Percentiles rank a stretch among this genome's conserved stretches.
Conservation (phyloP, 53 echinoderm and acorn worm species). For the Arbacia lixula region DNA sequence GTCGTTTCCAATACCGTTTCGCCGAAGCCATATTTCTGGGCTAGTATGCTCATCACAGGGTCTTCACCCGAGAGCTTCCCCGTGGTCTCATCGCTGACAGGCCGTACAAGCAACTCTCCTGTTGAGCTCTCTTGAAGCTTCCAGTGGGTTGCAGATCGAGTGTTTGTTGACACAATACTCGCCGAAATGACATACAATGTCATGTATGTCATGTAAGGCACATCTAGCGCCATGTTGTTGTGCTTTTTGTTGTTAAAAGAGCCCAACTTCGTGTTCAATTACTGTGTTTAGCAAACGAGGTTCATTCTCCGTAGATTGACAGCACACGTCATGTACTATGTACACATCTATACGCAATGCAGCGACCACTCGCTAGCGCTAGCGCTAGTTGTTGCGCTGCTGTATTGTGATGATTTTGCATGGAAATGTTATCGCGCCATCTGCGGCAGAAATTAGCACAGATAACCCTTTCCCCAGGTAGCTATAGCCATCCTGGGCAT, state of each 20-base stretch:
- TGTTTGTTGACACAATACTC: conserved; percentile 74
- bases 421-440: no score
- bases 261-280: background rate
- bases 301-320: no score
- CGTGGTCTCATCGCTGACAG: conserved; percentile 69
- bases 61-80: conserved; percentile 80
- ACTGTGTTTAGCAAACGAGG: no score
- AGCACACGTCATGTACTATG: background rate
- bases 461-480: no score
- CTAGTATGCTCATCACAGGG: conserved; percentile 77
- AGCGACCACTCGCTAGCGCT: no score
- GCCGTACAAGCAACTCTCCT: conserved; percentile 77
- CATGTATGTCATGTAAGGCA: conserved; percentile 82
- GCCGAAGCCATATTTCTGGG: conserved; percentile 72
- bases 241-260: background rate
- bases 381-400: no score
- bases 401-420: no score
- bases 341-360: background rate
- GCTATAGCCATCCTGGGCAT: no score
- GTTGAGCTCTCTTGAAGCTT: conserved; percentile 70
- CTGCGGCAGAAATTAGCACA: background rate
- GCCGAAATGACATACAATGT: conserved; percentile 82
- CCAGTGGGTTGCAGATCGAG: conserved; percentile 83
- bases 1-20: conserved; percentile 7
- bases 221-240: conserved; percentile 72